phyloP scores from a whole-genome alignment of 2,113 vertebrate genomes.

The Beaufortia kweichowensis region DNA sequence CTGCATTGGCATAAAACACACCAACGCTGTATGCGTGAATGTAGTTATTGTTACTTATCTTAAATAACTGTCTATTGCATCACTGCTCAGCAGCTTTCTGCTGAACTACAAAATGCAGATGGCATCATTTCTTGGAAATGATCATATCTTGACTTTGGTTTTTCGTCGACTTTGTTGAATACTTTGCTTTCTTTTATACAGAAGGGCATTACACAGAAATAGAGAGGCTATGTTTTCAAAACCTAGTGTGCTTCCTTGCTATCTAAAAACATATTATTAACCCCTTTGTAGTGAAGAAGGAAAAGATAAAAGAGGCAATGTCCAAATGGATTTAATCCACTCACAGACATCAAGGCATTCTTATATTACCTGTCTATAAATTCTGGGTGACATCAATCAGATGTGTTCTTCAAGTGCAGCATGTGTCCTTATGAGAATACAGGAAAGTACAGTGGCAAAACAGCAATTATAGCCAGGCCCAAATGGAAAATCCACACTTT shows the following conservation, averaged over 20 bases:
- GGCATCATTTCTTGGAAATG: not conserved
- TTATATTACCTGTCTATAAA: not conserved
- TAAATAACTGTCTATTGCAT: not conserved
- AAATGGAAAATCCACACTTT: not conserved
- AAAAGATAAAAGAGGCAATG: too few relatives aligned
- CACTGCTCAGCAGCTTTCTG: not conserved
- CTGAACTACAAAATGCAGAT: not conserved
- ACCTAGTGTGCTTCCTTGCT: too few relatives aligned
- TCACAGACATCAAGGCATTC: not conserved
- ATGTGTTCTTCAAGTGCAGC: slow-evolving; percentile 6
- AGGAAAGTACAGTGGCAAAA: not conserved
- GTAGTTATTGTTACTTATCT: slow-evolving; percentile 47
- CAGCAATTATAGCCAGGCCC: not conserved
- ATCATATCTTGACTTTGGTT: not conserved
- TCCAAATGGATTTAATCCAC: not conserved
- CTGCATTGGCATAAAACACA: slow-evolving; percentile 20
- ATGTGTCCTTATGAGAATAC: not conserved
- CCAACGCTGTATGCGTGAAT: slow-evolving; percentile 36
- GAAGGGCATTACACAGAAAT: not conserved
- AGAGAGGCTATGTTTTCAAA: not conserved
- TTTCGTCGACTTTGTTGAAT: too few relatives aligned
- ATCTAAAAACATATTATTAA: too few relatives aligned
- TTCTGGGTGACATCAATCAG: not conserved
- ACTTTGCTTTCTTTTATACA: not conserved
- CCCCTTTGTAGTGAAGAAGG: too few relatives aligned